Conservation (phyloP, 2,113 vertebrate genomes). For the Brachionichthys hirsutus region DNA sequence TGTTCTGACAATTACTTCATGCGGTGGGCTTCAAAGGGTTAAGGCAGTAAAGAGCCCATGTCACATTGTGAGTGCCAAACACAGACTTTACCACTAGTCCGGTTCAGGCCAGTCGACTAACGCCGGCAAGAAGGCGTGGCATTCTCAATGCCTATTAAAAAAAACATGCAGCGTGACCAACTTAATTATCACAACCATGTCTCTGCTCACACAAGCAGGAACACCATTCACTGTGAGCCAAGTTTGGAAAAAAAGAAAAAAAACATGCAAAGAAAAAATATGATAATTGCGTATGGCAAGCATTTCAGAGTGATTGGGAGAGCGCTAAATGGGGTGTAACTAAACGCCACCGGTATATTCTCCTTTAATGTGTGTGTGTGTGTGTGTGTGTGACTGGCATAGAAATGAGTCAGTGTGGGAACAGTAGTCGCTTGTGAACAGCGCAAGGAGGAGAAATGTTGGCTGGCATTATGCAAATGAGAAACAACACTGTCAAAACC, state of each 20-base stretch:
- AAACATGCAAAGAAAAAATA: background rate
- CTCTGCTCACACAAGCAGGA: slow-evolving; percentile 14
- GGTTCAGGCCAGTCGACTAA: slow-evolving; percentile 44
- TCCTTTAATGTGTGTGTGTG: slow-evolving; percentile 40
- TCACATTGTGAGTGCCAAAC: slow-evolving; percentile 13
- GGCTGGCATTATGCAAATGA: slow-evolving; percentile 41
- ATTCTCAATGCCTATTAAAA: slow-evolving; percentile 31
- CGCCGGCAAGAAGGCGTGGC: slow-evolving; percentile 18
- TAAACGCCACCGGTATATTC: slow-evolving; percentile 45
- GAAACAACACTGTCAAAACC: slow-evolving; percentile 22
- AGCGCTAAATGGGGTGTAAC: slow-evolving; percentile 45
- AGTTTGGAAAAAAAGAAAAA: slow-evolving; percentile 33
- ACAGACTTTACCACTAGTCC: too few species aligned
- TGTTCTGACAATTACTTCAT: too few species aligned
- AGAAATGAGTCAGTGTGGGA: slow-evolving; percentile 28
- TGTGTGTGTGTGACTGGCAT: slow-evolving; percentile 42
- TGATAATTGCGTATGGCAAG: slow-evolving; percentile 26
- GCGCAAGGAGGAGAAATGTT: slow-evolving; percentile 16
- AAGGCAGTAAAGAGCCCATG: slow-evolving; percentile 26
- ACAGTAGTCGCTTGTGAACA: slow-evolving; percentile 36
- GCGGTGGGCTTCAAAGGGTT: too few species aligned
- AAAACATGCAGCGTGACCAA: slow-evolving; percentile 36
- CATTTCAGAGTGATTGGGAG: slow-evolving; percentile 11
- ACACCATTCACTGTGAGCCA: slow-evolving; percentile 28
- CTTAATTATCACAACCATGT: slow-evolving; percentile 34